These are phyloP conservation scores for Marisa cornuarietis DNA, from an alignment of 1,140 invertebrate species.

Conservation along the genomic window DNA sequence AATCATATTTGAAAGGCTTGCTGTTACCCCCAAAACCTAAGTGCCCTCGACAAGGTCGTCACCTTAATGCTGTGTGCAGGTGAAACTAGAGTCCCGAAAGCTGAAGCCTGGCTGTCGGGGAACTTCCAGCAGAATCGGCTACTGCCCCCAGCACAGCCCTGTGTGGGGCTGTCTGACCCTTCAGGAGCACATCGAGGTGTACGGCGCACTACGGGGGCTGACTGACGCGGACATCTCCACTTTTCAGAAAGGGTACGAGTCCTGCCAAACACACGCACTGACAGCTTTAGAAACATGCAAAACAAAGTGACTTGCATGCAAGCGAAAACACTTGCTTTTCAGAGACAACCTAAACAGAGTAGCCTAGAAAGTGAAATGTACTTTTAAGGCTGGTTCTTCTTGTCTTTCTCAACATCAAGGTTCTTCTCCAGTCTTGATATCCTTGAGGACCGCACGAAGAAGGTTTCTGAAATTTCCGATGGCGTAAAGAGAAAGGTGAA, in stretches of 20 bases:
- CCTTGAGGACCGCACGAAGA: conserved; percentile 81
- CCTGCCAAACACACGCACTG: background rate
- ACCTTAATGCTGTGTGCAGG: conserved; percentile 28
- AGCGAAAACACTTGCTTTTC: conserved; percentile 11
- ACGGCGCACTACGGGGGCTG: conserved; percentile 81
- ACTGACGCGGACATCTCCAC: conserved; percentile 53
- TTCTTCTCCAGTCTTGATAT: conserved; percentile 82
- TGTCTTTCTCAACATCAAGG: conserved; percentile 48
- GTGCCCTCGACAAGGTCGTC: background rate
- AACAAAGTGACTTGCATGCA: background rate
- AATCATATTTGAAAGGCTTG: no score
- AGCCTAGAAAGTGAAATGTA: no score
- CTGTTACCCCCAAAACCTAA: background rate
- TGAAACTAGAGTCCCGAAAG: conserved; percentile 35
- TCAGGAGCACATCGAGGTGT: conserved; percentile 83
- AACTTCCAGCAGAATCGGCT: conserved; percentile 63
- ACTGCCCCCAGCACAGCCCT: conserved; percentile 66
- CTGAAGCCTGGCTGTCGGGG: background rate
- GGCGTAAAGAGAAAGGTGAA: conserved; percentile 84
- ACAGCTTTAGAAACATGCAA: background rate
- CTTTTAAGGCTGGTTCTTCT: no score
- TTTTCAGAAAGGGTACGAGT: conserved; percentile 45
- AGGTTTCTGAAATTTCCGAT: conserved; percentile 83
- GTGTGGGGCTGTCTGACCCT: conserved; percentile 60
- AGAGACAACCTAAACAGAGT: conserved; percentile 67